These are phyloP conservation scores for Asobara japonica DNA, from an alignment of 1,140 invertebrate species.

Conservation along the genomic window DNA sequence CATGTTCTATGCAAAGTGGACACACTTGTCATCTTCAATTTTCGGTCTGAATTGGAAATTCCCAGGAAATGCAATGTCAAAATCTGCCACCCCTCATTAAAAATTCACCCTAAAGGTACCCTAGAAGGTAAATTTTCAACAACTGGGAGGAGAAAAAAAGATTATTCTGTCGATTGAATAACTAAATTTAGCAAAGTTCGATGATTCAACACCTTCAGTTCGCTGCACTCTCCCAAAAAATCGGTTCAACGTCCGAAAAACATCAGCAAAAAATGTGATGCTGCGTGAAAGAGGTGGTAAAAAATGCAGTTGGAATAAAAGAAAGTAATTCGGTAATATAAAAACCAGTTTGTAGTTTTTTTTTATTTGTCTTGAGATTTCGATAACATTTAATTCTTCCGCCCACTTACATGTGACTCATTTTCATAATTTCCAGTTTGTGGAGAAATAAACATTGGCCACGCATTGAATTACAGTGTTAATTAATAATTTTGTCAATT, in stretches of 20 bases:
- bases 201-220: not conserved
- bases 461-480: not conserved
- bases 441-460: conserved; percentile 4
- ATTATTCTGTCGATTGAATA: not conserved
- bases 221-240: not conserved
- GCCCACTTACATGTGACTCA: conserved; percentile 29
- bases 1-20: no score
- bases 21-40: no score
- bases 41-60: no score
- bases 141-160: no score
- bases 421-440: conserved; percentile 12
- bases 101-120: not conserved
- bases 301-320: conserved; percentile 20
- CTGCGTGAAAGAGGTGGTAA: not conserved
- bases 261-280: not conserved
- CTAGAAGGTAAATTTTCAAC: not conserved
- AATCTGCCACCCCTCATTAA: no score
- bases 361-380: conserved; percentile 46
- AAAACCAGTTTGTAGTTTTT: conserved; percentile 48
- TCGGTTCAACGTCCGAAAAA: conserved; percentile 19
- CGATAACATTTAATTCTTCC: conserved; percentile 41
- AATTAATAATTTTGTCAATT: not conserved
- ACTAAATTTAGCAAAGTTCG: not conserved
- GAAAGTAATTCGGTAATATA: conserved; percentile 28
- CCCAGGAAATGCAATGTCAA: no score